Conservation (phyloP, 2,888 invertebrate species). For the Priocnemis perturbator region DNA sequence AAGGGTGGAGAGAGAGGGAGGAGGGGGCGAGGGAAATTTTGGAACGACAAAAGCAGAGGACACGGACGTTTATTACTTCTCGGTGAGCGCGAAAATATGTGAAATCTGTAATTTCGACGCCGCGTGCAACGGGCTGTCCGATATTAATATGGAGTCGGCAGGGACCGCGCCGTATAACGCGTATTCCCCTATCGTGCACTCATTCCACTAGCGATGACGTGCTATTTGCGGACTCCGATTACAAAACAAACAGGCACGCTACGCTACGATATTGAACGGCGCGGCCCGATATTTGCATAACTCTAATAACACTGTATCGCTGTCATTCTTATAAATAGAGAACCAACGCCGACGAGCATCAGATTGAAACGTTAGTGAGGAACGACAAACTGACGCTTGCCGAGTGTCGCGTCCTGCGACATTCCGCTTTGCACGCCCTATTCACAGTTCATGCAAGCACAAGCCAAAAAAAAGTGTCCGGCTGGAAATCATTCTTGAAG, state of each 20-base stretch:
- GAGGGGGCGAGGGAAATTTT: constrained; percentile 12
- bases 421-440: too few species aligned
- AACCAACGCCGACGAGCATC: too few species aligned
- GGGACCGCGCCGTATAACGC: constrained; percentile 27
- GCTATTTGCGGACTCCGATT: constrained; percentile 64
- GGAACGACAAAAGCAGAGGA: constrained; percentile 19
- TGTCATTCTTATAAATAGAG: constrained; percentile 15
- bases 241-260: constrained; percentile 60
- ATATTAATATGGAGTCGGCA: constrained; percentile 44
- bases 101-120: constrained; percentile 47
- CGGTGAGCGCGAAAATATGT: constrained; percentile 49
- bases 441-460: too few species aligned
- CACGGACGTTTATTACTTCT: constrained; percentile 48
- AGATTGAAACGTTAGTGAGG: too few species aligned
- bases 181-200: constrained; percentile 33
- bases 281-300: constrained; percentile 58
- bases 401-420: too few species aligned
- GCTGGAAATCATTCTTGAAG: too few species aligned
- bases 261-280: constrained; percentile 53
- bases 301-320: constrained; percentile 48
- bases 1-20: neutral
- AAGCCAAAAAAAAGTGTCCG: too few species aligned
- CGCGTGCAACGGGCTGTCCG: constrained; percentile 24
- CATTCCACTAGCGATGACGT: constrained; percentile 52
- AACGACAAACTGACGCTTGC: too few species aligned